Evolutionary conservation across 2,888 invertebrate genomes (phyloP).

Genomic region (Drosophila incognita): DNA sequence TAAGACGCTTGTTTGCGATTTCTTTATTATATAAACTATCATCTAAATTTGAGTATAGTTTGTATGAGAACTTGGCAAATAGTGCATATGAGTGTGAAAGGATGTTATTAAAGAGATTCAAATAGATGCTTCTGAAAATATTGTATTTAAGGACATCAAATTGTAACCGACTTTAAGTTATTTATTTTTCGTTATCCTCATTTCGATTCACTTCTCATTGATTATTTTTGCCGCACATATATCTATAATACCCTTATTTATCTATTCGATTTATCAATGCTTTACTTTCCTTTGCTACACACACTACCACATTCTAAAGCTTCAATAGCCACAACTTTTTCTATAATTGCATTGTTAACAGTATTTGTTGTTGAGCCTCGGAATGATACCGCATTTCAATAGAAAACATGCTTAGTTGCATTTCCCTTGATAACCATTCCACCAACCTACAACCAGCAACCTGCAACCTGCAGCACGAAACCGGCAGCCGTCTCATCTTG

Average conservation of each 20-base stretch:
- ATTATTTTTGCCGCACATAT: background rate
- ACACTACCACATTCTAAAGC: background rate
- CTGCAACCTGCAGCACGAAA: background rate
- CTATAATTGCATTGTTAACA: slow-evolving; percentile 49
- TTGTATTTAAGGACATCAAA: background rate
- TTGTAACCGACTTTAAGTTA: background rate
- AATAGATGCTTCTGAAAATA: background rate
- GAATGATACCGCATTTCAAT: slow-evolving; percentile 49
- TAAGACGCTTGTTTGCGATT: background rate
- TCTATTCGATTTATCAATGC: slow-evolving; percentile 23
- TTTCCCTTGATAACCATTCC: slow-evolving; percentile 17
- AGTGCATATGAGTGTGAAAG: background rate
- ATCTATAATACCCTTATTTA: slow-evolving; percentile 17
- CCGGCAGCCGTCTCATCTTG: background rate
- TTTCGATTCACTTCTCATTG: background rate
- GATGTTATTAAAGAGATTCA: background rate
- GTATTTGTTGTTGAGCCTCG: slow-evolving; percentile 34
- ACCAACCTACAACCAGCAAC: background rate
- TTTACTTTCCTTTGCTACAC: slow-evolving; percentile 20
- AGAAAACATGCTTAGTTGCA: slow-evolving; percentile 23
- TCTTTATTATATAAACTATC: too few relatives aligned
- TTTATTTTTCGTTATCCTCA: background rate
- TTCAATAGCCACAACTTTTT: slow-evolving; percentile 25
- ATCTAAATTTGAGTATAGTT: background rate
- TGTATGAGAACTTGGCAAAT: background rate